These are phyloP conservation scores for Papilio xuthus DNA, from an alignment of 1,140 invertebrate species.

Conservation along the genomic window DNA sequence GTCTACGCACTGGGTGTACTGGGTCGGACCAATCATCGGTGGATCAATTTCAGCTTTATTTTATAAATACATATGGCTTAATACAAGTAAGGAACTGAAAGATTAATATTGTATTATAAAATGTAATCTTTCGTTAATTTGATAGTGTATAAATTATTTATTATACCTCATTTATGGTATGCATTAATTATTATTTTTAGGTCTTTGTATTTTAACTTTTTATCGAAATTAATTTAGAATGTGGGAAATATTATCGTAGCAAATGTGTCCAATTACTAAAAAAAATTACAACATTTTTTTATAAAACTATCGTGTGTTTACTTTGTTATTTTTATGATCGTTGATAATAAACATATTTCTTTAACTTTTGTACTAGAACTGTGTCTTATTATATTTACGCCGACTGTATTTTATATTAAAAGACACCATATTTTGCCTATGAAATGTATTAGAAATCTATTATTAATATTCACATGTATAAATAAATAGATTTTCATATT, in stretches of 20 bases:
- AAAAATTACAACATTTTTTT: not conserved
- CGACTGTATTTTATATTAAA: not conserved
- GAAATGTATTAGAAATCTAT: not conserved
- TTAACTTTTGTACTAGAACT: not conserved
- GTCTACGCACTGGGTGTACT: slow-evolving; percentile 89
- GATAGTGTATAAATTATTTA: slow-evolving; percentile 20
- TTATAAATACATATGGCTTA: slow-evolving; percentile 83
- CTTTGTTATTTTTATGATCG: not conserved
- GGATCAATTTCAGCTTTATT: slow-evolving; percentile 82
- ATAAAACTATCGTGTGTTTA: not conserved
- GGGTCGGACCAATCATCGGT: slow-evolving; percentile 86
- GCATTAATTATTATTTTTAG: not conserved
- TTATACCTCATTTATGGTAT: not conserved
- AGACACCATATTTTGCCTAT: not conserved
- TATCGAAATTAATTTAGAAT: not conserved
- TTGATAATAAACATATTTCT: not conserved
- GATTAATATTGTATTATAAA: not conserved
- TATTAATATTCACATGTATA: not conserved
- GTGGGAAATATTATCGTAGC: not conserved
- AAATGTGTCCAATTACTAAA: not conserved
- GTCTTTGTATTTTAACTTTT: no score
- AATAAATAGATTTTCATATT: not conserved
- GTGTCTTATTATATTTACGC: not conserved
- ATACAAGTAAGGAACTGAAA: slow-evolving; percentile 12
- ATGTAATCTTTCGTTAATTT: not conserved